Percentiles rank a stretch among this genome's conserved stretches.
Evolutionary conservation across 1,140 invertebrate species (phyloP).

Genomic region (Ephestia elutella): DNA sequence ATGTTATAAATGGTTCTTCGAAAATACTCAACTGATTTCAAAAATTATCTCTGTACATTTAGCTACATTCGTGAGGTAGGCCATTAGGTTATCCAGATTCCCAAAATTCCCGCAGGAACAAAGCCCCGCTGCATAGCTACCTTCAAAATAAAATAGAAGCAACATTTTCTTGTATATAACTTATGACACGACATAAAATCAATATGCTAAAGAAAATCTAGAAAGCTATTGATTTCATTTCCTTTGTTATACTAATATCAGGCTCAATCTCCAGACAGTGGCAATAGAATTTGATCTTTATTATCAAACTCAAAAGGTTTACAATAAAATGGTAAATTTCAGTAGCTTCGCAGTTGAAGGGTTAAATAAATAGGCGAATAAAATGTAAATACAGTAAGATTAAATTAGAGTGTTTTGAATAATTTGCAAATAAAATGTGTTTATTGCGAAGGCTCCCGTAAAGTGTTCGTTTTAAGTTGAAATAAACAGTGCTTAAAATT

Average conservation of each 20-base stretch:
- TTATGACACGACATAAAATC: background rate
- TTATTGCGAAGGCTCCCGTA: background rate
- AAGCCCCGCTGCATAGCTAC: too few relatives aligned
- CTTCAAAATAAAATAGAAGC: too few relatives aligned
- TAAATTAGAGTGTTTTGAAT: background rate
- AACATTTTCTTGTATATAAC: too few relatives aligned
- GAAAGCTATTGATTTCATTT: background rate
- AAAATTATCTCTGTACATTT: too few relatives aligned
- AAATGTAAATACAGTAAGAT: constrained; percentile 4
- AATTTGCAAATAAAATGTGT: constrained; percentile 16
- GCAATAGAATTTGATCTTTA: background rate
- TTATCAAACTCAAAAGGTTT: background rate
- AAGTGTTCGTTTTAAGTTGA: too few relatives aligned
- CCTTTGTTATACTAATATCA: background rate
- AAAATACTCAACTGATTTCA: too few relatives aligned
- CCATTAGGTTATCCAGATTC: too few relatives aligned
- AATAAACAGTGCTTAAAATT: too few relatives aligned
- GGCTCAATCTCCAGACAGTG: background rate
- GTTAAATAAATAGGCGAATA: constrained; percentile 1
- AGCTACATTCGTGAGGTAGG: too few relatives aligned
- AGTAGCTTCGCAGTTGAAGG: background rate
- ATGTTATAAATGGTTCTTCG: too few relatives aligned
- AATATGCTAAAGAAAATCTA: background rate
- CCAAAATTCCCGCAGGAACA: too few relatives aligned
- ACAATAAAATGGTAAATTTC: background rate